These are phyloP conservation scores for Tenthredo mesomela DNA, from an alignment of 2,888 invertebrate species.

Conservation along the genomic window DNA sequence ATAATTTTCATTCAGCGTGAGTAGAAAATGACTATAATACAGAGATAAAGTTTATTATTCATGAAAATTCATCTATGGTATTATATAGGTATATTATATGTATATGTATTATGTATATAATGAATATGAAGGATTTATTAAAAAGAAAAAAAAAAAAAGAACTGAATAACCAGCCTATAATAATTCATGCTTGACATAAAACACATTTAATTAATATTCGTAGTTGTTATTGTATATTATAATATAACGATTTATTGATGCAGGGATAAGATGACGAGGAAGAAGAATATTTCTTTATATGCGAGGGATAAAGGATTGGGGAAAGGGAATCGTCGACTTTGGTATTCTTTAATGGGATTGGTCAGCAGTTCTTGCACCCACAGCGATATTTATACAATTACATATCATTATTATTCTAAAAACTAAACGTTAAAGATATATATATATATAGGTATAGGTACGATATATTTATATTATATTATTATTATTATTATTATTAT, in stretches of 20 bases:
- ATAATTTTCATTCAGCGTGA: constrained; percentile 22
- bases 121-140: background rate
- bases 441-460: background rate
- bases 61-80: constrained; percentile 9
- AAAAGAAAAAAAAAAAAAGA: background rate
- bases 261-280: background rate
- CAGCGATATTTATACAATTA: constrained; percentile 29
- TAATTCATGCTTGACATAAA: constrained; percentile 13
- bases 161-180: constrained; percentile 14
- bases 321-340: background rate
- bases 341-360: constrained; percentile 9
- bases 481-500: background rate
- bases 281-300: background rate
- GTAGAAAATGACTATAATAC: constrained; percentile 36
- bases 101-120: background rate
- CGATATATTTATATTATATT: background rate
- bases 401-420: background rate
- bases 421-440: constrained; percentile 2
- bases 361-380: constrained; percentile 43
- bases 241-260: background rate
- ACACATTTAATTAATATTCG: background rate
- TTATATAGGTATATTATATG: background rate
- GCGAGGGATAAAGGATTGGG: background rate
- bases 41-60: constrained; percentile 9
- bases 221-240: background rate